phyloP scores from a whole-genome alignment of 92 coral and sea anemone genomes.

The Phenganax subtilis region DNA sequence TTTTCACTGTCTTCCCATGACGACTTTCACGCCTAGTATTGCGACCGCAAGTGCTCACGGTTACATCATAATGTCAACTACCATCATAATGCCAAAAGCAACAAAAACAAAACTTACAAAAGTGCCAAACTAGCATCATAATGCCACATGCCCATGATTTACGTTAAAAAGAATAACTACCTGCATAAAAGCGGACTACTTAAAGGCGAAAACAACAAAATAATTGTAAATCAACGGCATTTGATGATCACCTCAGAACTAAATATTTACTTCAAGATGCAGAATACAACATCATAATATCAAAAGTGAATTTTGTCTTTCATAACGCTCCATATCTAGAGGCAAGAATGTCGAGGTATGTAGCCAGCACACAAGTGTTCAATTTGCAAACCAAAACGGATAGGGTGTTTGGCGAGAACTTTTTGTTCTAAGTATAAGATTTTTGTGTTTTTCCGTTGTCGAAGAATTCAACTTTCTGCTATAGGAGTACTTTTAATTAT shows the following conservation, averaged over 20 bases:
- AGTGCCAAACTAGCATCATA: constrained; percentile 1
- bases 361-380: no score
- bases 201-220: background rate
- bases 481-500: no score
- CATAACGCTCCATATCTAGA: background rate
- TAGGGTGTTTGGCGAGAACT: no score
- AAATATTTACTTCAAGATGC: background rate
- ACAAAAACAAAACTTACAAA: no score
- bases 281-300: background rate
- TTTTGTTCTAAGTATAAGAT: no score
- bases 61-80: background rate
- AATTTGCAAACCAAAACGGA: no score
- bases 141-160: background rate
- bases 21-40: no score
- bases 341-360: no score
- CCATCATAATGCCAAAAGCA: no score
- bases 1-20: no score
- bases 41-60: background rate
- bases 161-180: background rate
- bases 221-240: background rate
- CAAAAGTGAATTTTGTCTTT: constrained; percentile 6
- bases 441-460: no score
- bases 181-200: background rate
- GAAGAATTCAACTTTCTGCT: no score
- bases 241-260: constrained; percentile 1